Conservation (phyloP, 2,113 vertebrate genomes). For the Polypterus senegalus region DNA sequence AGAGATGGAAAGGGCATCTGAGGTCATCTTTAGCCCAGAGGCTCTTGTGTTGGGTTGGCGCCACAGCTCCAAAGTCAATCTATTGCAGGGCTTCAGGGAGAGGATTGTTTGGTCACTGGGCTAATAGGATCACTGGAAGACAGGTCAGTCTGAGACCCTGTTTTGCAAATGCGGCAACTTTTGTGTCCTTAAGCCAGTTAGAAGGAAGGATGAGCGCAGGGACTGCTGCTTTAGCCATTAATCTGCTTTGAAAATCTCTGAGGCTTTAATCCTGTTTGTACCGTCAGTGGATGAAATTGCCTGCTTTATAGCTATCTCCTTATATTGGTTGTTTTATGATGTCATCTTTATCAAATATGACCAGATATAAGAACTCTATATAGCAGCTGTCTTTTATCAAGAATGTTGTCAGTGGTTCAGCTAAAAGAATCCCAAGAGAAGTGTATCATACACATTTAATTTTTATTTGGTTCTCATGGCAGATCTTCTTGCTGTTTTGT, state of each 20-base stretch:
- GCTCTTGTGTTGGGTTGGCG: slow-evolving; percentile 24
- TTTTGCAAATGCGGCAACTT: slow-evolving; percentile 35
- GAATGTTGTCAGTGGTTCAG: too few species aligned
- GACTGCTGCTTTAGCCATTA: slow-evolving; percentile 9
- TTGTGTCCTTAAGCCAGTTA: slow-evolving; percentile 18
- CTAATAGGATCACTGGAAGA: slow-evolving; percentile 46
- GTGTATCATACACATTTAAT: too few species aligned
- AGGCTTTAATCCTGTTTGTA: slow-evolving; percentile 19
- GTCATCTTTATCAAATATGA: too few species aligned
- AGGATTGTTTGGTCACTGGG: slow-evolving; percentile 32
- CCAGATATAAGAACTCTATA: too few species aligned
- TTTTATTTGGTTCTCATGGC: too few species aligned
- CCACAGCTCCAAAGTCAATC: slow-evolving; percentile 23
- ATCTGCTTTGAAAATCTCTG: slow-evolving; percentile 12
- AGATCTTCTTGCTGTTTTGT: too few species aligned
- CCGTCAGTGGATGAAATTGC: slow-evolving; percentile 14
- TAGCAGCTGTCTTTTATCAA: too few species aligned
- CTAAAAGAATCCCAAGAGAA: too few species aligned
- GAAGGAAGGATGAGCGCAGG: slow-evolving; percentile 1
- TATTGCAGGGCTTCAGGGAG: slow-evolving; percentile 18
- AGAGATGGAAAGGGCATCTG: slow-evolving; percentile 35
- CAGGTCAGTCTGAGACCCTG: slow-evolving; percentile 37
- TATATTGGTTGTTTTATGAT: too few species aligned
- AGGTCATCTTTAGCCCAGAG: slow-evolving; percentile 34
- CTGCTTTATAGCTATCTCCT: neutral